phyloP scores from a whole-genome alignment of 2,888 invertebrate genomes.

The Autographa gamma region DNA sequence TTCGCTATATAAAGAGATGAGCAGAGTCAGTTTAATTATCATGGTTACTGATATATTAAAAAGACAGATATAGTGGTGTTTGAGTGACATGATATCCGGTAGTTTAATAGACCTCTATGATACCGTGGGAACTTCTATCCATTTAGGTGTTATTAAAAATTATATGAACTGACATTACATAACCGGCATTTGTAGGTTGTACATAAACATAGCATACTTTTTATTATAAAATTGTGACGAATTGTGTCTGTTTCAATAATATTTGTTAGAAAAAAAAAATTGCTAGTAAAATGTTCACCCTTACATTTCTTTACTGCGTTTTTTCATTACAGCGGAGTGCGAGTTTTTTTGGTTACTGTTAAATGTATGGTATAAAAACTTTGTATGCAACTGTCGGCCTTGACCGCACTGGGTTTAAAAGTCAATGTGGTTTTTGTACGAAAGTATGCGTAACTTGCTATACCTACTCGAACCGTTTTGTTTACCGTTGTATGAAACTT shows the following conservation, averaged over 20 bases:
- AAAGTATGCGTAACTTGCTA: neutral
- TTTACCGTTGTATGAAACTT: neutral
- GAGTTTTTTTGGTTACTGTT: neutral
- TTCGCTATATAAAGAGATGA: no score
- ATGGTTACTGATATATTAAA: no score
- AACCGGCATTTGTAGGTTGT: no score
- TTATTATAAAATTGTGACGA: no score
- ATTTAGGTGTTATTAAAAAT: neutral
- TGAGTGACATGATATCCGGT: neutral
- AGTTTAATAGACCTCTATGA: neutral
- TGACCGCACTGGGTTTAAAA: conserved; percentile 39
- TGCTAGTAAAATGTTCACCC: neutral
- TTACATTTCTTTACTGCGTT: neutral
- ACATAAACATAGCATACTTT: no score
- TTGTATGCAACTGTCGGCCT: conserved; percentile 24
- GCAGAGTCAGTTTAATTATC: neutral
- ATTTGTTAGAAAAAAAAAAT: no score
- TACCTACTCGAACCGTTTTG: neutral
- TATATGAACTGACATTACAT: neutral
- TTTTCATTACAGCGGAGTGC: neutral
- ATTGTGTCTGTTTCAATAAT: no score
- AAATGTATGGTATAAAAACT: neutral
- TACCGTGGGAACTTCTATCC: neutral
- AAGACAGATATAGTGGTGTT: no score
- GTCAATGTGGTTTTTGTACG: conserved; percentile 37